Conservation (phyloP, 2,113 vertebrate genomes). For the Gopherus evgoodei region DNA sequence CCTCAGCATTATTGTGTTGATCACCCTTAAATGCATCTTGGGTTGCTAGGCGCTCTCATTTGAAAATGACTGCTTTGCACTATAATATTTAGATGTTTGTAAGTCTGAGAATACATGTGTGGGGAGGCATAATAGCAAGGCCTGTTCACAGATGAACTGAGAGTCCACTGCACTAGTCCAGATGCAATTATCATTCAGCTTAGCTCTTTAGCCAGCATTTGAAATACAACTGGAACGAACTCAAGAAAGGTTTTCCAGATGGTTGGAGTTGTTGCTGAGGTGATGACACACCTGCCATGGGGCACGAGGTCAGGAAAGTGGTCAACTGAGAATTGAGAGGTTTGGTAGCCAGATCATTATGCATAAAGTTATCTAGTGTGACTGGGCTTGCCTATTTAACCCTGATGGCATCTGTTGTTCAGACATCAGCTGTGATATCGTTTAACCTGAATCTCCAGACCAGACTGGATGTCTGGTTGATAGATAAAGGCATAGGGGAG, state of each 20-base stretch:
- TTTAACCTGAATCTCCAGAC: neutral
- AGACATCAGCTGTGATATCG: neutral
- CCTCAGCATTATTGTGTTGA: fast-evolving
- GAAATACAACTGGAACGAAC: neutral
- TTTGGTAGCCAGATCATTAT: neutral
- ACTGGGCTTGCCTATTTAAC: neutral
- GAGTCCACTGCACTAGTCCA: neutral
- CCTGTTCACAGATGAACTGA: neutral
- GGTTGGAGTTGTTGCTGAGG: neutral
- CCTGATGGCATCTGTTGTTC: neutral
- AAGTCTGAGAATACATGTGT: neutral
- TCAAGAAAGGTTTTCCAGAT: neutral
- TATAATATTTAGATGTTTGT: neutral
- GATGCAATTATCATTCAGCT: fast-evolving
- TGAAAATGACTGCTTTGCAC: neutral
- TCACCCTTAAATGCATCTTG: neutral
- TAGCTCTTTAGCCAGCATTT: neutral
- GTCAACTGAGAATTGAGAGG: neutral
- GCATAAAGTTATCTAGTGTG: fast-evolving
- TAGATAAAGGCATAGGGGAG: neutral
- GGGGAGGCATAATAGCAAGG: neutral
- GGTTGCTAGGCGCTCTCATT: neutral
- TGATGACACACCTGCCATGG: fast-evolving
- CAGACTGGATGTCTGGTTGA: neutral
- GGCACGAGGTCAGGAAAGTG: neutral